Percentiles rank a stretch among this genome's conserved stretches.
Evolutionary conservation across 2,113 vertebrate genomes (phyloP).

Genomic region (Limanda limanda): DNA sequence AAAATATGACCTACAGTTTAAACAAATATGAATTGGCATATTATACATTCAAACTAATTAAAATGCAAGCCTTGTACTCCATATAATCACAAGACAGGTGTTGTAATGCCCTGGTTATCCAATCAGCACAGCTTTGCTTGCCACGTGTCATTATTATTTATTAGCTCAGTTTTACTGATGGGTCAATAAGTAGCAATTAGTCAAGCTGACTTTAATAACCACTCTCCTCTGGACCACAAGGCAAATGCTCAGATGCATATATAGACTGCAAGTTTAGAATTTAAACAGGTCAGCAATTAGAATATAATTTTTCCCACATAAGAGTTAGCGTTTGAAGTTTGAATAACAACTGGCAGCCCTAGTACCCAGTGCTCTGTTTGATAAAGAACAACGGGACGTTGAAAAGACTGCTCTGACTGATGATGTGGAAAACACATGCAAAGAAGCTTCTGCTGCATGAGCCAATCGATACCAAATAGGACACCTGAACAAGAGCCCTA

Average conservation of each 20-base stretch:
- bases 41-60: background rate
- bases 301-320: too few relatives aligned
- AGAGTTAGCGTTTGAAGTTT: background rate
- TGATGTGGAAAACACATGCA: conserved; percentile 37
- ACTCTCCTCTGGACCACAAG: background rate
- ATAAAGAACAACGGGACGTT: conserved; percentile 13
- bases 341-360: background rate
- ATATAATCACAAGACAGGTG: background rate
- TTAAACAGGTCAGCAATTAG: too few relatives aligned
- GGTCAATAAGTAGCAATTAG: background rate
- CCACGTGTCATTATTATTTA: background rate
- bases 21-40: background rate
- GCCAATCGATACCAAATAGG: conserved; percentile 46
- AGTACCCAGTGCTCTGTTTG: background rate
- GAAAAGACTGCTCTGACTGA: conserved; percentile 39
- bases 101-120: background rate
- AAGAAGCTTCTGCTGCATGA: conserved; percentile 37
- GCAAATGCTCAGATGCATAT: too few relatives aligned
- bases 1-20: background rate
- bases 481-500: conserved; percentile 37
- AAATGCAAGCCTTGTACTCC: background rate
- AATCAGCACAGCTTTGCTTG: background rate
- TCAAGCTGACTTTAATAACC: background rate
- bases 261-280: too few relatives aligned
- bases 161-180: background rate